These are phyloP conservation scores for Phalera bucephala DNA, from an alignment of 2,888 invertebrate genomes.

Conservation along the genomic window DNA sequence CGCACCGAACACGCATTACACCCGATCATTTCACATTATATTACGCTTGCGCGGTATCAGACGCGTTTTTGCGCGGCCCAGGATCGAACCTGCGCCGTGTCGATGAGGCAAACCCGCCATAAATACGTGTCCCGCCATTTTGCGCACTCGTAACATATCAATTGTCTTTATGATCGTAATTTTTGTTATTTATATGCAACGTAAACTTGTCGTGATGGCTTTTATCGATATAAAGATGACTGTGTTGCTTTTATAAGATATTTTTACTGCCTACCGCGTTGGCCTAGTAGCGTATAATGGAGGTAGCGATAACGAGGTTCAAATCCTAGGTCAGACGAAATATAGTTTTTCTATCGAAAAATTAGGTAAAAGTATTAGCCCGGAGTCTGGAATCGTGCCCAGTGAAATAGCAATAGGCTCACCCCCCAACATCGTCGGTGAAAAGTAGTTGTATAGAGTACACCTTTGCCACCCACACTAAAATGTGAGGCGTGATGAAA, in stretches of 20 bases:
- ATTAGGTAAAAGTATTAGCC: no score
- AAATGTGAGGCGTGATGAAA: no score
- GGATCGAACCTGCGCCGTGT: slow-evolving; percentile 59
- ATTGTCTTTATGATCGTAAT: slow-evolving; percentile 70
- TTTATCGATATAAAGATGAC: slow-evolving; percentile 36
- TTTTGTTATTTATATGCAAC: slow-evolving; percentile 67
- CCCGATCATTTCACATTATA: slow-evolving; percentile 72
- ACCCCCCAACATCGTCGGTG: no score
- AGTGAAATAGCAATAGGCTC: no score
- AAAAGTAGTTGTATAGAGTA: no score
- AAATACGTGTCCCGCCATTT: slow-evolving; percentile 41
- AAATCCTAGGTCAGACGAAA: no score
- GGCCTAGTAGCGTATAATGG: no score
- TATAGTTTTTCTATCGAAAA: no score
- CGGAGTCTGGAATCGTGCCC: no score
- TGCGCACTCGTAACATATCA: slow-evolving; percentile 70
- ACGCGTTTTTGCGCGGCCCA: slow-evolving; percentile 51
- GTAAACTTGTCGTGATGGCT: slow-evolving; percentile 52
- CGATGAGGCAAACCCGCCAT: slow-evolving; percentile 60
- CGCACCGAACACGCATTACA: slow-evolving; percentile 72
- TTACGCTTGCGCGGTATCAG: slow-evolving; percentile 52
- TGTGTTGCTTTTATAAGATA: slow-evolving; percentile 8
- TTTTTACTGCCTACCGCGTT: no score
- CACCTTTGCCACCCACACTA: no score
- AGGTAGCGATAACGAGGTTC: no score